phyloP scores from a whole-genome alignment of 2,888 invertebrate species.

The Drosophila emarginata region DNA sequence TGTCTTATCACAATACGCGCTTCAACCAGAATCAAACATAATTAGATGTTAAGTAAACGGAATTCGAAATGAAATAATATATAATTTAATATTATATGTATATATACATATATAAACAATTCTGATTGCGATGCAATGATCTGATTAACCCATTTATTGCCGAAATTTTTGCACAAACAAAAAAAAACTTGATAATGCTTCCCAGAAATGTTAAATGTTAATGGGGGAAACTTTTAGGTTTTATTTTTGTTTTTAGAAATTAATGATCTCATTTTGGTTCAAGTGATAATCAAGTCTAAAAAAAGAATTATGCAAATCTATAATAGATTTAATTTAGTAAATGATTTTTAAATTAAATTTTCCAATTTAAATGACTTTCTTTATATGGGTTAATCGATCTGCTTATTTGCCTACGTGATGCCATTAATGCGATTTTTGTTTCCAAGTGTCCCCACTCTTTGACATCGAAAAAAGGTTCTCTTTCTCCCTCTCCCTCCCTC shows the following conservation, averaged over 20 bases:
- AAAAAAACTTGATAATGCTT: background rate
- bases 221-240: background rate
- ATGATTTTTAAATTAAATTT: background rate
- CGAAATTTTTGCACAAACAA: conserved; percentile 14
- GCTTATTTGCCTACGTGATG: conserved; percentile 23
- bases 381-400: conserved; percentile 21
- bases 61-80: conserved; percentile 1
- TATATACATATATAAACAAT: background rate
- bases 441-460: conserved; percentile 47
- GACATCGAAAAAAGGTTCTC: conserved; percentile 41
- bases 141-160: conserved; percentile 43
- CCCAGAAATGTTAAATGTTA: background rate
- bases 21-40: conserved; percentile 20
- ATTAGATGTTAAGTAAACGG: conserved; percentile 9
- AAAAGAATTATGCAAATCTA: background rate
- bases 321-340: no score
- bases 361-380: background rate
- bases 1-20: conserved; percentile 49
- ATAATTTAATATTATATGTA: background rate
- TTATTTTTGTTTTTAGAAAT: conserved; percentile 1
- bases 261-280: background rate
- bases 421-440: conserved; percentile 22
- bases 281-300: background rate
- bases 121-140: conserved; percentile 10
- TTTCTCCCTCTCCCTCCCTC: background rate